Conservation (phyloP, 2,113 vertebrate species). For the Ptilorrhoa leucosticta region DNA sequence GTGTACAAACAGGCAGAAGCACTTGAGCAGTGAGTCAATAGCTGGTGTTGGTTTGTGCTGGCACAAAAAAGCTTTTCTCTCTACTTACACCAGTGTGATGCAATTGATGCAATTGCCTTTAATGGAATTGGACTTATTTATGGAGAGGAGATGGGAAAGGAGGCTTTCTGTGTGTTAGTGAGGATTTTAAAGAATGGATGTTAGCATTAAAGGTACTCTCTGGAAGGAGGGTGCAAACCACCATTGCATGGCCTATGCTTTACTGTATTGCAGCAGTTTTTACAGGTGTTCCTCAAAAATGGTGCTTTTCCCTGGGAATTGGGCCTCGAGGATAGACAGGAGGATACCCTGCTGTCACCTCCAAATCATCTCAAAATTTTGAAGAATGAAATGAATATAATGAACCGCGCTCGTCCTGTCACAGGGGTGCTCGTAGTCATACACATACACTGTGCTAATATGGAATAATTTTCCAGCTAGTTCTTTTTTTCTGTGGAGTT, state of each 20-base stretch:
- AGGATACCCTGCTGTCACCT: background rate
- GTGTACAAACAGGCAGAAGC: background rate
- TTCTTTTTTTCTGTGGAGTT: background rate
- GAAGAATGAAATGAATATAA: background rate
- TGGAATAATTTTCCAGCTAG: accelerated
- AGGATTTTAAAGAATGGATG: background rate
- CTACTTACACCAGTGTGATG: background rate
- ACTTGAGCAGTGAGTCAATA: background rate
- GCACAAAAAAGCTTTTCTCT: background rate
- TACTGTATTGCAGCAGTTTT: background rate
- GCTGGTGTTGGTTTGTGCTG: background rate
- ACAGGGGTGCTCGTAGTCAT: accelerated
- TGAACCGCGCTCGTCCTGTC: background rate
- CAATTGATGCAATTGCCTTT: background rate
- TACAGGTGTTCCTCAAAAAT: background rate
- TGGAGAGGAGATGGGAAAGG: background rate
- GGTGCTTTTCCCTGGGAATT: background rate
- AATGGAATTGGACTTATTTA: background rate
- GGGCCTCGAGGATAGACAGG: background rate
- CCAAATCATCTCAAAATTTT: background rate
- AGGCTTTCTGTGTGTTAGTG: background rate
- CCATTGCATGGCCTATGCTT: accelerated
- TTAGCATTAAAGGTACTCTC: no score
- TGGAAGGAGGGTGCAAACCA: background rate
- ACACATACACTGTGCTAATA: accelerated